Evolutionary conservation across 2,888 invertebrate species (phyloP).

Genomic region (Mythimna vitellina): DNA sequence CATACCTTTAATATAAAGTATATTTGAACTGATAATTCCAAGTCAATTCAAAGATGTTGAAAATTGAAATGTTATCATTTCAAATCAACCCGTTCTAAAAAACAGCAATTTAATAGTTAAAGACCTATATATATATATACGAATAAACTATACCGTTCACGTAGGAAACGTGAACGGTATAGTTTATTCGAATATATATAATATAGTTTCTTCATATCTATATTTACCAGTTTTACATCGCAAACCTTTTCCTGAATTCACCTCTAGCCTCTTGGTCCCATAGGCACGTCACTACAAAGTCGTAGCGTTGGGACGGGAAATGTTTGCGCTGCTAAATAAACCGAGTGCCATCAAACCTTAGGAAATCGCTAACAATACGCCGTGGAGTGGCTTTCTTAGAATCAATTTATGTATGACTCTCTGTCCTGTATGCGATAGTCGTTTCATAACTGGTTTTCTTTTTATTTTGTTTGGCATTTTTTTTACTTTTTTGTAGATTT

Average conservation of each 20-base stretch:
- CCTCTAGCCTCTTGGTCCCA: conserved; percentile 9
- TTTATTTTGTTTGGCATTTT: background rate
- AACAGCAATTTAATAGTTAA: no score
- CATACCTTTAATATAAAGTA: no score
- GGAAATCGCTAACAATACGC: conserved; percentile 71
- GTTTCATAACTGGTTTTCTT: background rate
- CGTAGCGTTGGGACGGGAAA: conserved; percentile 25
- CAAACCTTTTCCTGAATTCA: conserved; percentile 2
- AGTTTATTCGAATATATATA: no score
- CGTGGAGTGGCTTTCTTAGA: conserved; percentile 63
- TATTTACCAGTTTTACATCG: background rate
- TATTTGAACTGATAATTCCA: no score
- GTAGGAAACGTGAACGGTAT: no score
- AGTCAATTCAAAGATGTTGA: no score
- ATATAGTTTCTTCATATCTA: no score
- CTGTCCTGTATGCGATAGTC: background rate
- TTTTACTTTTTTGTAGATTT: background rate
- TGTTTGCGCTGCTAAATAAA: conserved; percentile 78
- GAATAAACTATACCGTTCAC: background rate
- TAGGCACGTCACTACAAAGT: conserved; percentile 15
- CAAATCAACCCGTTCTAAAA: no score
- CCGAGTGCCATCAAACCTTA: conserved; percentile 74
- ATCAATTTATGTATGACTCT: conserved; percentile 53
- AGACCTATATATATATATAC: no score
- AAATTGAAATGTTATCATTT: no score